Percentiles rank a stretch among this genome's conserved stretches.
Evolutionary conservation across 1,140 invertebrate species (phyloP).

Genomic region (Drosophila littoralis): DNA sequence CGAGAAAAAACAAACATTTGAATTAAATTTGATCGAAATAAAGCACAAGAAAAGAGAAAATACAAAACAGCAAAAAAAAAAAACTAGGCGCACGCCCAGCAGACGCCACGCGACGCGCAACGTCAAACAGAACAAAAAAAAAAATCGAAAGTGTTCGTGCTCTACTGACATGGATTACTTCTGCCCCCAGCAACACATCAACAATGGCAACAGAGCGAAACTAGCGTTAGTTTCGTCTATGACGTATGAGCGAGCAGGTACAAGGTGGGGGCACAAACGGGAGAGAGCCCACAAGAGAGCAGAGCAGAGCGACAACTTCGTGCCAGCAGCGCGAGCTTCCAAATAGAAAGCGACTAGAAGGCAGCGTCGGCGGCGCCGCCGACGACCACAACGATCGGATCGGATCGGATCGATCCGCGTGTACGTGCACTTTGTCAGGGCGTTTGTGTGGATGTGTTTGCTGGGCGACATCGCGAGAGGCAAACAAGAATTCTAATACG

Average conservation of each 20-base stretch:
- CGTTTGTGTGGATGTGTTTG: conserved; percentile 28
- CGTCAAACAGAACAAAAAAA: conserved; percentile 48
- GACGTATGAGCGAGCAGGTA: conserved; percentile 33
- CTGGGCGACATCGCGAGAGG: conserved; percentile 14
- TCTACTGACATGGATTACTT: conserved; percentile 84
- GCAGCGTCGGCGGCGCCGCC: conserved; percentile 27
- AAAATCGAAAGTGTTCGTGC: conserved; percentile 80
- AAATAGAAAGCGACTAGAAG: conserved; percentile 70
- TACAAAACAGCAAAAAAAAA: conserved; percentile 13
- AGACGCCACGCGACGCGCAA: conserved; percentile 54
- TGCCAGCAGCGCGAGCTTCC: conserved; percentile 32
- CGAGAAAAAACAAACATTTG: conserved; percentile 40
- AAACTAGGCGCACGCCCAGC: conserved; percentile 29
- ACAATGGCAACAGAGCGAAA: conserved; percentile 19
- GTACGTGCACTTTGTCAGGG: conserved; percentile 67
- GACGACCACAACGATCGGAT: conserved; percentile 22
- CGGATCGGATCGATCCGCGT: conserved; percentile 28
- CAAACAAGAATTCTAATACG: conserved; percentile 64
- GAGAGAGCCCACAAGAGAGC: conserved; percentile 25
- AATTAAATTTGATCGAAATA: conserved; percentile 34
- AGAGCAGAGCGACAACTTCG: conserved; percentile 28
- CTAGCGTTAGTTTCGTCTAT: conserved; percentile 60
- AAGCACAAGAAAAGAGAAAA: conserved; percentile 37
- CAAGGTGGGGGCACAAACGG: conserved; percentile 24
- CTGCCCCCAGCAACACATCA: conserved; percentile 49